Base-by-base conservation (phyloP, 2,113 vertebrate genomes). In the Orientallactaga bullata region DNA sequence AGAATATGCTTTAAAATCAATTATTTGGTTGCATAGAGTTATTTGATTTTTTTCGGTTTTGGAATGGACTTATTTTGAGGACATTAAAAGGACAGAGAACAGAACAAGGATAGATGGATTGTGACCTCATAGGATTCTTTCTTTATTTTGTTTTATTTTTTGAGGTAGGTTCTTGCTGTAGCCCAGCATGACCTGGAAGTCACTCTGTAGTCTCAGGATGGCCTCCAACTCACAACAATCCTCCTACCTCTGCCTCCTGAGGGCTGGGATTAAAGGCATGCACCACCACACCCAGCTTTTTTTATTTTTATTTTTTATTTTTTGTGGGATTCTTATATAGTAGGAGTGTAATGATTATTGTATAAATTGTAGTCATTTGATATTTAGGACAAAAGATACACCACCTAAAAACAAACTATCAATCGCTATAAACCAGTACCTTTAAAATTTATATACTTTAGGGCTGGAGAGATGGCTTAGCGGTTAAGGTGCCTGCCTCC, bases 21-120 rank as follows among this genome's bases (percentile, higher is more conserved):
- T 86, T 20, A 24, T 92, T 94, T 88, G 42, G 47, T 93, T 93
- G 76, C 66, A 91, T 79, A 55, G 35, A 89, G 12, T 84, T 42
- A 91, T 66, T 66, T 66, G 86, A 74, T 30, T 83, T 16, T 80
- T 91, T 93, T 93, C 83, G 85, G 39, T 78, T 78, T 94, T 15
- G 65, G 71, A 20, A 11, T 90, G 23, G 42, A 47, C 88, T 94
- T 83, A 18, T 86, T 91, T 91, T 71, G 35, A 81, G 69, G 83
- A 30, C 7, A 21, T 37, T 80, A 12, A 77, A 51, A 85, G 30
- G 23, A 61, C n/a, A 85, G 78, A 85, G 28, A 5, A 26, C 42
- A 47, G 17, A 42, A 26, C 61, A 20, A 89, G 7, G 10, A 47
- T 47, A 81, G 51, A 76, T 35, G 3, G 30, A 65, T 60, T 77